A percentile compares a stretch with the other conserved stretches of the same genome.
phyloP scores from a whole-genome alignment of 2,797 vertebrate species.

The Gymnothorax reevesii region DNA sequence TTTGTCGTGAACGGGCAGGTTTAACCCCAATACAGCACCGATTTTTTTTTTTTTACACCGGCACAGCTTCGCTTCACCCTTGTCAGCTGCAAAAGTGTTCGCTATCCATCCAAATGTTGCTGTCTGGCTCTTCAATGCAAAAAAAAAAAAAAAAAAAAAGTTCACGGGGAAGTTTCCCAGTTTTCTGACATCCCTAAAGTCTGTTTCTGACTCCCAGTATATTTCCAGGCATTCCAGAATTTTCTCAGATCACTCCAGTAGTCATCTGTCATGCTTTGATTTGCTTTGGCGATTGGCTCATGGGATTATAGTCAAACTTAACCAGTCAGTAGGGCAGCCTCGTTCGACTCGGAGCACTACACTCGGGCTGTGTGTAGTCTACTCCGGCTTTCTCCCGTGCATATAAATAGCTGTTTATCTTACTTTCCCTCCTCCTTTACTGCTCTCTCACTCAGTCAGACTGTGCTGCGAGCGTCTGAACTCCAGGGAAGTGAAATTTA shows the following conservation, averaged over 20 bases:
- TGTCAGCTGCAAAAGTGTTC: too few species aligned
- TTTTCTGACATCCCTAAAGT: too few species aligned
- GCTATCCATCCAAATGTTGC: too few species aligned
- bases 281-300: not conserved
- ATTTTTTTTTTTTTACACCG: too few species aligned
- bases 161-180: too few species aligned
- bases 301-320: not conserved
- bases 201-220: too few species aligned
- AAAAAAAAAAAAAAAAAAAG: too few species aligned
- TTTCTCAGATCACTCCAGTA: not conserved
- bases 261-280: not conserved
- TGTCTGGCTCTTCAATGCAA: too few species aligned
- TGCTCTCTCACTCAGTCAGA: slow-evolving; percentile 33
- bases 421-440: slow-evolving; percentile 39
- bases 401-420: slow-evolving; percentile 57
- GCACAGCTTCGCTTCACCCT: too few species aligned
- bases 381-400: slow-evolving; percentile 44
- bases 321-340: not conserved
- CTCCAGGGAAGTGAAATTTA: slow-evolving; percentile 46
- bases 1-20: too few species aligned
- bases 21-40: too few species aligned
- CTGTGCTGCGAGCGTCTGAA: slow-evolving; percentile 23
- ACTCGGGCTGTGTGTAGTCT: slow-evolving; percentile 35
- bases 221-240: too few species aligned
- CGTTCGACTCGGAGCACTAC: slow-evolving; percentile 40